These are phyloP conservation scores for Pseudomugil gertrudae DNA, from an alignment of 2,797 vertebrate genomes.

Conservation along the genomic window DNA sequence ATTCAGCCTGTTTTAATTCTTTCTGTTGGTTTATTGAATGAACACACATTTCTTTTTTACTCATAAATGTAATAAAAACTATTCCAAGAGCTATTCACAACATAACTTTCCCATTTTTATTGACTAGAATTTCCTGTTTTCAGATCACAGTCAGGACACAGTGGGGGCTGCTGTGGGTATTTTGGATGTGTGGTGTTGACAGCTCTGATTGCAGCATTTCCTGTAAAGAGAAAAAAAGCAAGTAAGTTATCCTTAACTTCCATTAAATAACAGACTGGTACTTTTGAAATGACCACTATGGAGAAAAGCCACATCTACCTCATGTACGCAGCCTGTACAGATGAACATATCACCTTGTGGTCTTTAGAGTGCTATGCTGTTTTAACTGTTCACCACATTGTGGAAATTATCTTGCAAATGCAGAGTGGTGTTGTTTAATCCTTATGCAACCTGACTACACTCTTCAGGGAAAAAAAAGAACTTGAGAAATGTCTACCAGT, in stretches of 20 bases:
- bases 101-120: not conserved
- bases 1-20: not conserved
- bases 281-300: slow-evolving; percentile 1
- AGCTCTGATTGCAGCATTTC: slow-evolving; percentile 22
- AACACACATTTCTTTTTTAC: not conserved
- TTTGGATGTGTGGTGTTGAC: slow-evolving; percentile 31
- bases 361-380: slow-evolving; percentile 17
- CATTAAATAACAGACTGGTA: not conserved
- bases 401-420: not conserved
- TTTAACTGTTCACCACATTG: not conserved
- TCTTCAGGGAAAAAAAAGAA: not conserved
- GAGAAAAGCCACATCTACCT: not conserved
- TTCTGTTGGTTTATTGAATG: not conserved
- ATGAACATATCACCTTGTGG: slow-evolving; percentile 9
- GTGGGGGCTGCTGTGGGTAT: slow-evolving; percentile 23
- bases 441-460: not conserved
- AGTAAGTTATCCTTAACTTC: slow-evolving; percentile 44
- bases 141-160: slow-evolving; percentile 12
- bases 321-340: no score
- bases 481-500: not conserved
- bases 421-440: no score
- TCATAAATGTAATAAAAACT: no score
- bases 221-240: slow-evolving; percentile 45
- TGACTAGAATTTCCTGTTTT: fast-evolving
- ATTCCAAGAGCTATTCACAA: not conserved